A percentile compares a stretch with the other conserved stretches of the same genome.
Evolutionary conservation across 2,888 invertebrate genomes (phyloP).

Genomic region (Prosopocoilus inquinatus): DNA sequence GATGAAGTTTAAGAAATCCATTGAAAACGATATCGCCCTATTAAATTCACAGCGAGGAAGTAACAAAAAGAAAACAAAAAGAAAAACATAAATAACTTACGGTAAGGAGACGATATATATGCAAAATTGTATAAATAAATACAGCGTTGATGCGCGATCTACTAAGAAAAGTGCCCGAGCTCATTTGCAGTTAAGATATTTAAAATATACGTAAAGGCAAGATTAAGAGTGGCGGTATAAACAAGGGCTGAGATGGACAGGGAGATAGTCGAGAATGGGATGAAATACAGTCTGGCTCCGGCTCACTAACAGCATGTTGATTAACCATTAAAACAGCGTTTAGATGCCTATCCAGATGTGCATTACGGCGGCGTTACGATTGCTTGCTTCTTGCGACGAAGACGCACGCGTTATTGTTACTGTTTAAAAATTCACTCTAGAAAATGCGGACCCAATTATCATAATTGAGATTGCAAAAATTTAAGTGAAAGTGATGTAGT

Average conservation of each 20-base stretch:
- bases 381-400: neutral
- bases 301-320: slow-evolving; percentile 27
- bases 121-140: slow-evolving; percentile 19
- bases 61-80: too few relatives aligned
- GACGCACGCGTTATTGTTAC: slow-evolving; percentile 1
- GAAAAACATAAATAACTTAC: too few relatives aligned
- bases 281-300: slow-evolving; percentile 18
- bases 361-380: slow-evolving; percentile 20
- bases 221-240: slow-evolving; percentile 22
- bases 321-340: slow-evolving; percentile 30
- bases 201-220: slow-evolving; percentile 15
- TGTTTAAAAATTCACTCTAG: too few relatives aligned
- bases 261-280: slow-evolving; percentile 18
- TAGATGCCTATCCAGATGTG: slow-evolving; percentile 26
- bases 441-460: too few relatives aligned
- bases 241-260: slow-evolving; percentile 19
- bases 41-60: too few relatives aligned
- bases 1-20: too few relatives aligned
- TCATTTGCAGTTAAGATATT: slow-evolving; percentile 24
- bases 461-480: too few relatives aligned
- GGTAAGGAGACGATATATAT: slow-evolving; percentile 2
- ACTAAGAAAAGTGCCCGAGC: slow-evolving; percentile 13
- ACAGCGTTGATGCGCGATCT: slow-evolving; percentile 16
- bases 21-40: too few relatives aligned
- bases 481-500: too few relatives aligned